Evolutionary conservation across 1,140 invertebrate genomes (phyloP).

Genomic region (Saccostrea glomerata): DNA sequence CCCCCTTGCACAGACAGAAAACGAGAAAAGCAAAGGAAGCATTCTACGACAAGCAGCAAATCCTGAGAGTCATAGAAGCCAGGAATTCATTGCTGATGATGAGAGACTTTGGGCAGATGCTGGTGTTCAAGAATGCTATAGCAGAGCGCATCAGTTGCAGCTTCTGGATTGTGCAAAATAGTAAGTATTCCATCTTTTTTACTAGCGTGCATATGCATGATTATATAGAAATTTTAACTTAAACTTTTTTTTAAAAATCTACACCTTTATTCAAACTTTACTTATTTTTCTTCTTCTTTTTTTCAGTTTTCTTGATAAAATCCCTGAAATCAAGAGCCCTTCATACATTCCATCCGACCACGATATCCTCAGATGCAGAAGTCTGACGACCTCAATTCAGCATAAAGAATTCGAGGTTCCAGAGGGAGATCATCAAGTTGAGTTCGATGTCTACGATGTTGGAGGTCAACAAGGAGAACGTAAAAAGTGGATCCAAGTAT

Average conservation of each 20-base stretch:
- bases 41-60: slow-evolving; percentile 2
- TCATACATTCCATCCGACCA: slow-evolving; percentile 75
- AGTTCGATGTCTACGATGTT: slow-evolving; percentile 80
- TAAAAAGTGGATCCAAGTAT: slow-evolving; percentile 91
- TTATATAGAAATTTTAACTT: too few species aligned
- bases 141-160: slow-evolving; percentile 99
- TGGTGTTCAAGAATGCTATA: slow-evolving; percentile 95
- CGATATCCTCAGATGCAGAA: slow-evolving; percentile 76
- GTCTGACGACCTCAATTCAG: slow-evolving; percentile 72
- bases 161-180: slow-evolving; percentile 99
- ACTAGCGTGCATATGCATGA: not conserved
- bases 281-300: not conserved
- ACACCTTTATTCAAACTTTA: not conserved
- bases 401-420: slow-evolving; percentile 74
- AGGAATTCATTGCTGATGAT: slow-evolving; percentile 94
- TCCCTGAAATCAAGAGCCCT: slow-evolving; percentile 64
- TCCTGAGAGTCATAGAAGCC: not conserved
- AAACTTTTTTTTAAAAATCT: too few species aligned
- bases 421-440: slow-evolving; percentile 69
- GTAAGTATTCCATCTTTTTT: slow-evolving; percentile 84
- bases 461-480: slow-evolving; percentile 89
- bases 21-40: not conserved
- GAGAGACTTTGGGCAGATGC: slow-evolving; percentile 97
- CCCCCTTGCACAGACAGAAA: not conserved
- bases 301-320: slow-evolving; percentile 75